A percentile compares a stretch with the other conserved stretches of the same genome.
These are phyloP conservation scores for Anolis sagrei DNA, from an alignment of 2,113 vertebrate genomes.

Conservation along the genomic window DNA sequence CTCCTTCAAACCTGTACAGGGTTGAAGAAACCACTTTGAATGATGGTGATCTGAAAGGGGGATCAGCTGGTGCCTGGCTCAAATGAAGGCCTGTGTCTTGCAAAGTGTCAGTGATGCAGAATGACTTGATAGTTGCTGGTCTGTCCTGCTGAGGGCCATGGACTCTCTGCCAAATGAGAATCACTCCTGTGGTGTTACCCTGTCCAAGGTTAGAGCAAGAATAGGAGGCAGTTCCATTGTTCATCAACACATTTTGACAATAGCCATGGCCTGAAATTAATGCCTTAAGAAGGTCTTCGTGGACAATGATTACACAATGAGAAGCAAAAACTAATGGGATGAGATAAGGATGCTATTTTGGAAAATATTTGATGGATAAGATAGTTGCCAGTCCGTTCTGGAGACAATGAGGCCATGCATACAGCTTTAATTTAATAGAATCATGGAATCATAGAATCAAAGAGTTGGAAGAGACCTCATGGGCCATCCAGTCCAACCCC, in stretches of 20 bases:
- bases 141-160: neutral
- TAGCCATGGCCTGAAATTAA: neutral
- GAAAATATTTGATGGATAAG: no score
- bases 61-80: conserved; percentile 6
- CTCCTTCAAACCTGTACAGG: neutral
- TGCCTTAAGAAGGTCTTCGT: neutral
- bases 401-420: no score
- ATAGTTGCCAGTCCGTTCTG: no score
- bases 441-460: no score
- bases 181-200: neutral
- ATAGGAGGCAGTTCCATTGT: neutral
- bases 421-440: no score
- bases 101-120: neutral
- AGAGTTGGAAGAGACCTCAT: no score
- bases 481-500: no score
- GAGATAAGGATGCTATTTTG: no score
- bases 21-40: neutral
- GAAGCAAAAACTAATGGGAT: no score
- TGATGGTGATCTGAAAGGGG: neutral
- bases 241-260: neutral
- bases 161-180: neutral
- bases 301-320: neutral
- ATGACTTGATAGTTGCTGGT: neutral
- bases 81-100: neutral
- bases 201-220: neutral